A percentile compares a stretch with the other conserved stretches of the same genome.
Evolutionary conservation across 1,140 invertebrate species (phyloP).

Genomic region (Mya arenaria): DNA sequence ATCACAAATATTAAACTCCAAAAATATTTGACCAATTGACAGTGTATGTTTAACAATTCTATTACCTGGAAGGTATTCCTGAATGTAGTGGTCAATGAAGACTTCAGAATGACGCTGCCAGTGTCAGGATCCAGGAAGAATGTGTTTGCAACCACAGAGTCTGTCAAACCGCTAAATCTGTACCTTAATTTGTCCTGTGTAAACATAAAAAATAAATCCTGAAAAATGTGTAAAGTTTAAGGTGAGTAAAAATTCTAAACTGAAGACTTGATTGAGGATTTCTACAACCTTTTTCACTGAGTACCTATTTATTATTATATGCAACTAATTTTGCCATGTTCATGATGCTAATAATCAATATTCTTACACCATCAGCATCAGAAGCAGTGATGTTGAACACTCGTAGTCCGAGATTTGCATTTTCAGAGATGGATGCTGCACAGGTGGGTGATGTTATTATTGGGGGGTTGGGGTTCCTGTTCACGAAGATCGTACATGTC

Average conservation of each 20-base stretch:
- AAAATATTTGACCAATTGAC: no score
- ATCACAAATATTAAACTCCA: no score
- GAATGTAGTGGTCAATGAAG: not conserved
- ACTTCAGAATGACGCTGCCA: conserved; percentile 50
- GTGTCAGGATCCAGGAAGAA: conserved; percentile 62
- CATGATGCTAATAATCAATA: no score
- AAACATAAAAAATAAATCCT: no score
- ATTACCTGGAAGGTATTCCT: conserved; percentile 55
- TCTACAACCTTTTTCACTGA: no score
- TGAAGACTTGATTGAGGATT: no score
- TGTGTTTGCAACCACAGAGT: conserved; percentile 25
- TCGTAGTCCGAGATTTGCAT: conserved; percentile 31
- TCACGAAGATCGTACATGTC: conserved; percentile 60
- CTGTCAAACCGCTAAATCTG: not conserved
- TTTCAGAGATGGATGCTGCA: conserved; percentile 82
- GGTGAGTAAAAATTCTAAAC: no score
- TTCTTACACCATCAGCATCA: conserved; percentile 66
- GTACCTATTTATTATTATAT: no score
- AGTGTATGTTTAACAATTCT: no score
- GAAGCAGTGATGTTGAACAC: conserved; percentile 58
- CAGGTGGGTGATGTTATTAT: conserved; percentile 89
- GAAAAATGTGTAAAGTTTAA: no score
- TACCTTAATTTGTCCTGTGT: conserved; percentile 61
- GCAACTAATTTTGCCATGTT: no score
- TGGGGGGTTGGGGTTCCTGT: conserved; percentile 91